These are phyloP conservation scores for Drusus annulatus DNA, from an alignment of 1,140 invertebrate species.

Conservation along the genomic window DNA sequence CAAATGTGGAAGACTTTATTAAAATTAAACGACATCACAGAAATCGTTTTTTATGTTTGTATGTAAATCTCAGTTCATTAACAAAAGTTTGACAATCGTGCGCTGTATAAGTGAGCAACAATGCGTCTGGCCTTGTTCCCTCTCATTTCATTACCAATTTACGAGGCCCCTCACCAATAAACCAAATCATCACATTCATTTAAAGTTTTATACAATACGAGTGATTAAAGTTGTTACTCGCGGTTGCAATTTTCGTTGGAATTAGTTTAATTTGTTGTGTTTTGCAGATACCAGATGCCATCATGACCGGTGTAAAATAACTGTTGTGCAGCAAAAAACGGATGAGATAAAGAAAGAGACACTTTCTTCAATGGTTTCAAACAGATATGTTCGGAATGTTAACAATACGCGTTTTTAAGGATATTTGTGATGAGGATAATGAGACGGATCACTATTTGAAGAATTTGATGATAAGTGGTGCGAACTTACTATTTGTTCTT, in stretches of 20 bases:
- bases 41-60: no score
- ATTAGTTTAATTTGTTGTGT: not conserved
- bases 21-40: no score
- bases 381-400: no score
- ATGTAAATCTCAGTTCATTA: no score
- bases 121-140: constrained; percentile 2
- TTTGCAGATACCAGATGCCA: not conserved
- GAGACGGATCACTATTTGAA: no score
- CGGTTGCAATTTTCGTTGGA: not conserved
- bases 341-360: constrained; percentile 5
- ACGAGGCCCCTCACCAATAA: not conserved
- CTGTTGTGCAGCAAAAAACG: constrained; percentile 4
- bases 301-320: not conserved
- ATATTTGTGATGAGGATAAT: no score
- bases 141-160: not conserved
- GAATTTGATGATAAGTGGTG: no score
- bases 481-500: no score
- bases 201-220: not conserved
- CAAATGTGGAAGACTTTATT: no score
- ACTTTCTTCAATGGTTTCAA: not conserved
- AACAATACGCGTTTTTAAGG: no score
- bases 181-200: not conserved
- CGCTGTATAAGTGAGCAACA: not conserved
- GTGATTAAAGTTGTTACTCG: not conserved
- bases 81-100: no score